Percentiles rank a stretch among this genome's conserved stretches.
Evolutionary conservation across 2,113 vertebrate genomes (phyloP).

Genomic region (Grallaria varia): DNA sequence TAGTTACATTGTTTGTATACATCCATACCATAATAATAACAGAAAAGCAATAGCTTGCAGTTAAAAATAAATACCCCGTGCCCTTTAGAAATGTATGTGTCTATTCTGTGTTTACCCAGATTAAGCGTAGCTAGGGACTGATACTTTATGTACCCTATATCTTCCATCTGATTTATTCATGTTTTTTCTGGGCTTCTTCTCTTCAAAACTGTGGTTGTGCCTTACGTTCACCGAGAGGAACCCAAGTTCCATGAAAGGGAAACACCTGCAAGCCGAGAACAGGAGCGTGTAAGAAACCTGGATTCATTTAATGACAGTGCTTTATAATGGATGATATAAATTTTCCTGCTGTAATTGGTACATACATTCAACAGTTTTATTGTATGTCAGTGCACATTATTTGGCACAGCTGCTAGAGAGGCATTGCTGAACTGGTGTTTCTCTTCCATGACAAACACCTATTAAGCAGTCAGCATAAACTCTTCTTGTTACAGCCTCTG

Average conservation of each 20-base stretch:
- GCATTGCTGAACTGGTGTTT: conserved; percentile 49
- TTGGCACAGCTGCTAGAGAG: conserved; percentile 65
- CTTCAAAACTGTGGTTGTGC: not conserved
- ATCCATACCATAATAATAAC: not conserved
- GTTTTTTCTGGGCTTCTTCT: not conserved
- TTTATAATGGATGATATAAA: not conserved
- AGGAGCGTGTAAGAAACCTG: not conserved
- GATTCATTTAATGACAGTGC: not conserved
- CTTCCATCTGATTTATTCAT: not conserved
- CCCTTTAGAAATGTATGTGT: not conserved
- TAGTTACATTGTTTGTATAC: not conserved
- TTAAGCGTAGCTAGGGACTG: not conserved
- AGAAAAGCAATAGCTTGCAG: not conserved
- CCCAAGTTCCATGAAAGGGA: not conserved
- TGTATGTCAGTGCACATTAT: conserved; percentile 39
- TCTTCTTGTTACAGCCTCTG: conserved; percentile 70
- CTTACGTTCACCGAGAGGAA: not conserved
- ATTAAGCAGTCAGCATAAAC: conserved; percentile 72
- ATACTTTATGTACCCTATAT: not conserved
- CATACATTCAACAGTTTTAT: conserved; percentile 52
- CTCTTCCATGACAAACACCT: conserved; percentile 74
- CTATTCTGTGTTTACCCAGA: not conserved
- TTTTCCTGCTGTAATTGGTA: conserved; percentile 16
- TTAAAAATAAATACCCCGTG: not conserved
- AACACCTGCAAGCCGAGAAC: not conserved